Conservation (phyloP, 2,797 vertebrate species). For the Eulemur rubriventer region DNA sequence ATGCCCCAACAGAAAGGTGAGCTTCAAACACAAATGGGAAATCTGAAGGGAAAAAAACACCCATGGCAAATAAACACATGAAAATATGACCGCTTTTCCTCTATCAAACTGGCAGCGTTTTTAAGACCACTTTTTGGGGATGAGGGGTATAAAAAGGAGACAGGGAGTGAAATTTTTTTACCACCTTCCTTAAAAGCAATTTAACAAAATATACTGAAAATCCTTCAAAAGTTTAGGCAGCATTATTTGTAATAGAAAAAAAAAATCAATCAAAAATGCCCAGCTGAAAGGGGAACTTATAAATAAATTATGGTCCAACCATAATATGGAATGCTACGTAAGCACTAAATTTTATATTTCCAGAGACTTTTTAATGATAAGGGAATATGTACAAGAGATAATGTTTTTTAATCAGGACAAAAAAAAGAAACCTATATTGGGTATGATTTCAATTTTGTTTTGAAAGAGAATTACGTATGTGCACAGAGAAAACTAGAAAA, state of each 20-base stretch:
- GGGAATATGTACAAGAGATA: neutral
- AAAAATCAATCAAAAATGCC: neutral
- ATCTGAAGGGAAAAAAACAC: neutral
- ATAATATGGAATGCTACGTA: neutral
- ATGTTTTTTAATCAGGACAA: neutral
- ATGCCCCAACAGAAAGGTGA: neutral
- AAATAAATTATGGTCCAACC: neutral
- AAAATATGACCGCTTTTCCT: constrained; percentile 1
- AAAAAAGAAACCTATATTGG: neutral
- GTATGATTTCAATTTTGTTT: neutral
- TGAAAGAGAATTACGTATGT: neutral
- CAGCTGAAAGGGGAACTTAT: neutral
- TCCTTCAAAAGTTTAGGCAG: neutral
- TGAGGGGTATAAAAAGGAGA: neutral
- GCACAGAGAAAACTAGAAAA: neutral
- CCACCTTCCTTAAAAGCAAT: neutral
- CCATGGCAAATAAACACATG: neutral
- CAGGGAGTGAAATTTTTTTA: neutral
- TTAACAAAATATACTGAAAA: constrained; percentile 4
- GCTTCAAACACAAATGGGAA: neutral
- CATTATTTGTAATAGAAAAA: neutral
- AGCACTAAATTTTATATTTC: constrained; percentile 3
- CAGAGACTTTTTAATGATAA: constrained; percentile 33
- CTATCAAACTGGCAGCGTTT: neutral
- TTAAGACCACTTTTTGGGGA: neutral